Base-by-base conservation (phyloP, 2,888 invertebrate genomes). In the Malthinus flaveolus region DNA sequence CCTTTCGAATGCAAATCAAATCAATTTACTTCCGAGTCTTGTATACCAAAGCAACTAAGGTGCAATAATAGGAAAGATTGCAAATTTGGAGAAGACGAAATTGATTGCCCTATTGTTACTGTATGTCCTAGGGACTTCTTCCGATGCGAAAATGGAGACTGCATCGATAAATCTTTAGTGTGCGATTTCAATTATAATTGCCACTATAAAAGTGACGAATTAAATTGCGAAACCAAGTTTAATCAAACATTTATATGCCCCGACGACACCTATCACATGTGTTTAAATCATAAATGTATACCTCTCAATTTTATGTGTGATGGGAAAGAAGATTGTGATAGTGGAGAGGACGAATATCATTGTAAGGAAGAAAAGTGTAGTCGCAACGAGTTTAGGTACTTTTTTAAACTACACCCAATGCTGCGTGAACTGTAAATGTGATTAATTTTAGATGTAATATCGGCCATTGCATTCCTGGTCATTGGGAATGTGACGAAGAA, bases 401-500 rank as follows among this genome's bases (percentile, higher is more conserved):
- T 15, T 13, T 13, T 15, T n/a, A n/a, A 8, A 37, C 31, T 39
- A 52, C 11, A 3, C 39, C 13, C 3, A n/a, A n/a, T n/a, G 7
- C 10, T 1, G 11, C n/a, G 4, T 10, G 9, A 10, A 6, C 11
- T 7, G 4, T 7, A 31, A 3, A 11, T 23, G 3, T 35, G 34
- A 47, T 47, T 50, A 56, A 2, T 68, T 89, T 83, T 73, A 84
- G 84, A 60, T 93, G 93, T 72, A 77, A 77, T 15, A 83, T 84
- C 62, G 88, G 87, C 0, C 79, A 83, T 12, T 95, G 95, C 71
- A 85, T 95, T 49, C 83, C 86, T 4, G 77, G 84, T 56, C 79
- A 75, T 47, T 85, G 84, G 80, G 84, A 87, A 42, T 94, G 94
- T 74, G 89, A 95, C 73, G 84, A 84, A 0, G 80, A 83, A n/a